Evolutionary conservation across 2,888 invertebrate genomes (phyloP).

Genomic region (Metopia argyrocephala): DNA sequence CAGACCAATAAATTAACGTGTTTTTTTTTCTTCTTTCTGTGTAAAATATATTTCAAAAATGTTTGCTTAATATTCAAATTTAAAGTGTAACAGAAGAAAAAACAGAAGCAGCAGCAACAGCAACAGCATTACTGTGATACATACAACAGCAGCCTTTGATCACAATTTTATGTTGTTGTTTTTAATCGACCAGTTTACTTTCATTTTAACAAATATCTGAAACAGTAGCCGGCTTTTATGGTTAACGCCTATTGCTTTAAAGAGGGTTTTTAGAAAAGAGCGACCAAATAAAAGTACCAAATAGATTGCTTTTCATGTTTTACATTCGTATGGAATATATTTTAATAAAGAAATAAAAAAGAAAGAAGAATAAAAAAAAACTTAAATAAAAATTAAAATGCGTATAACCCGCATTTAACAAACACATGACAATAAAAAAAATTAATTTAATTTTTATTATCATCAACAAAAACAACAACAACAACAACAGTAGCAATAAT

Average conservation of each 20-base stretch:
- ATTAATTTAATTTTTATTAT: constrained; percentile 57
- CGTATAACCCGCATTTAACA: constrained; percentile 61
- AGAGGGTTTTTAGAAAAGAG: constrained; percentile 11
- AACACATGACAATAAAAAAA: constrained; percentile 56
- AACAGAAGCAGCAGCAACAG: constrained; percentile 30
- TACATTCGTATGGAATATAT: constrained; percentile 34
- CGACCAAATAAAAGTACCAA: neutral
- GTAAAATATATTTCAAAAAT: constrained; percentile 39
- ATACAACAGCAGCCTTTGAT: constrained; percentile 7
- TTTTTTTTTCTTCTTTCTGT: neutral
- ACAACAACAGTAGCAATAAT: neutral
- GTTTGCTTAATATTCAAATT: constrained; percentile 16
- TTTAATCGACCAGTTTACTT: constrained; percentile 37
- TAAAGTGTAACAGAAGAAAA: neutral
- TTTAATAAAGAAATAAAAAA: neutral
- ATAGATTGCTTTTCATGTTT: too few relatives aligned
- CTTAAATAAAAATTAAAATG: constrained; percentile 45
- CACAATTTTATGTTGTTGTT: neutral
- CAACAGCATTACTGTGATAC: too few relatives aligned
- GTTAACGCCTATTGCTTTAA: constrained; percentile 63
- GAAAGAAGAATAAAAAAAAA: constrained; percentile 21
- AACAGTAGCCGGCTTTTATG: constrained; percentile 59
- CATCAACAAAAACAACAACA: neutral
- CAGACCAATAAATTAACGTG: constrained; percentile 77
- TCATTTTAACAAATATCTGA: constrained; percentile 41